Evolutionary conservation across 2,113 vertebrate genomes (phyloP), one percentile per base, ranked within the genome.

Genomic region (Halcyon malimbica): DNA sequence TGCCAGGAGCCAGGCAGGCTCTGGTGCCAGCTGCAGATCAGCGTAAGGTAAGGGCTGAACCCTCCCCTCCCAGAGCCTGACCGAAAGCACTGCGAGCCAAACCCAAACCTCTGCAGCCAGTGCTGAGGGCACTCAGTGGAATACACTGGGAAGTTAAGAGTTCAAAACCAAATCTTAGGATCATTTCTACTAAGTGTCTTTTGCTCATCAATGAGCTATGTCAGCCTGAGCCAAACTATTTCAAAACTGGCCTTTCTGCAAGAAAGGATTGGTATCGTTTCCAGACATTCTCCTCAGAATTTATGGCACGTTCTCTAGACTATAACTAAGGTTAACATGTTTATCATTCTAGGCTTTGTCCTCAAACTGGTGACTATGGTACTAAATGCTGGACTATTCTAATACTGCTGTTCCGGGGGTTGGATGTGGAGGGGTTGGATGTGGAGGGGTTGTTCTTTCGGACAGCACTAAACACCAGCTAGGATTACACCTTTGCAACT

Each of bases 371-470:
- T 56, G 46, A 69, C 33, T 78, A 51, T 0, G 0, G 39, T 9
- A 71, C 8, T 69, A 78, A 46, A 46, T 57, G 53, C 37, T 37
- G 11, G 37, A 28, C 44, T 78, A 19, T 19, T 10, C 24, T 31
- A 83, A 16, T 7, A 33, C 19, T 35, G 1, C 16, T 29, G 0
- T 14, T 69, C 8, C 41, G 46, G 16, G 44, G 23, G 29, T 6
- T 50, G 11, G 13, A 59, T 51, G 35, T 35, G 35, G 35, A 35
- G 35, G 8, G 23, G 29, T 6, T 50, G 11, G 13, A 59, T 51
- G 7, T n/a, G 33, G 44, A 73, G 23, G 42, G 56, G 31, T 57
- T 63, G 24, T 14, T 78, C 21, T 77, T 76, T 26, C n/a, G 69
- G 77, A 63, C 24, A 84, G 71, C 24, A 26, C 53, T 46, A 31